Base-by-base conservation (phyloP, 64 coral and sea anemone species). In the Porites australiensis region DNA sequence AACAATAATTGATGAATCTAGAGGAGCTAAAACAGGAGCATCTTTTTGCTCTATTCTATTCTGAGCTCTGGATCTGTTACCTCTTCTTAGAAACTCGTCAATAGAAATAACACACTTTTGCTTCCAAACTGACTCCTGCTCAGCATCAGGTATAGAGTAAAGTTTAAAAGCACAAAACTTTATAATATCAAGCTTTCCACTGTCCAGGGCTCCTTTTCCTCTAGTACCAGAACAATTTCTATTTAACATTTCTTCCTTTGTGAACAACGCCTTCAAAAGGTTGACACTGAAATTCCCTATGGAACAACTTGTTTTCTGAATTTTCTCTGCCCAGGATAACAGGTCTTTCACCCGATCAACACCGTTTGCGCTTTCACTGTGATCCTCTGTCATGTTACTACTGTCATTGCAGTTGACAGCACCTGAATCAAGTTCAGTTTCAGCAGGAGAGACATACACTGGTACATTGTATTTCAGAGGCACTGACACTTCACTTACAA, bases 191-290 rank as follows among this genome's bases (percentile, higher is more conserved):
- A 93, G 83, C 75, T 93, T 93, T 12, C 64, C 91, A 58, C 82
- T 75, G 19, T 93, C 91, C 19, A 93, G 82, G 37, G 91, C 82
- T 43, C 21, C 85, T 58, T 93, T 93, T 44, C 91, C 91, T 67
- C 91, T 86, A 2, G 91, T 87, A 72, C 91, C 91, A 46, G 91
- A 87, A 43, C 91, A 93, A 66, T 93, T 93, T 77, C 70, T 93
- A 60, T 93, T 87, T 3, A 63, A 72, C 18, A 93, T 74, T 71
- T 93, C 91, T 4, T 93, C 91, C 46, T 93, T 93, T 16, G 82
- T 79, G n/a, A 93, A 93, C 18, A 93, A 74, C 18, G 87, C 82
- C 37, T 93, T 93, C 3, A 93, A 82, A 51, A 93, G 60, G 19
- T 93, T 93, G 2, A 85, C 85, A 43, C 71, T 74, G 85, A 93